These are phyloP conservation scores for Cryptoleucopteryx plumbea DNA, from an alignment of 2,113 vertebrate genomes.

Conservation along the genomic window DNA sequence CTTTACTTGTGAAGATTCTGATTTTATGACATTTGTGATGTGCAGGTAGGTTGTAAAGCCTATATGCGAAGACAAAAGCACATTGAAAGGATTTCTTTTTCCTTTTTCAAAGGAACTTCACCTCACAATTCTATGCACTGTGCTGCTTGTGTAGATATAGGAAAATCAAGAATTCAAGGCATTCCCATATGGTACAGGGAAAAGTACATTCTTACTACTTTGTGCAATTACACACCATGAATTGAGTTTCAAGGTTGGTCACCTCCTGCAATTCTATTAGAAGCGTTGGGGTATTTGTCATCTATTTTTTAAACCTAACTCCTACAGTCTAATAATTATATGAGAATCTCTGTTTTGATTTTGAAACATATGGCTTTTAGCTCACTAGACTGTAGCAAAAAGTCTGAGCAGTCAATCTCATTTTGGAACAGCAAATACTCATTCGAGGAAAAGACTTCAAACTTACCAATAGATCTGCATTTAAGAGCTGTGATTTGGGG, in stretches of 20 bases:
- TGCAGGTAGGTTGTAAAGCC: neutral
- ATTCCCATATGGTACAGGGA: neutral
- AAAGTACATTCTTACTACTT: neutral
- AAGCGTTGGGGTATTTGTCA: neutral
- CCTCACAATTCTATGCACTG: neutral
- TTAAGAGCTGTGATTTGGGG: accelerated
- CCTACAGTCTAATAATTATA: neutral
- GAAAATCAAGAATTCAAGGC: constrained; percentile 22
- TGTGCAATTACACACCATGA: constrained; percentile 31
- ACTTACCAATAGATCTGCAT: neutral
- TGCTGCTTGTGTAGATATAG: neutral
- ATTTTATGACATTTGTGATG: constrained; percentile 5
- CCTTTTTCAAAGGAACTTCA: neutral
- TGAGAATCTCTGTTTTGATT: neutral
- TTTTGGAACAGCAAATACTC: neutral
- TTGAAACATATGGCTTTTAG: neutral
- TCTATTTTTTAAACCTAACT: neutral
- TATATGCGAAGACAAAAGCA: neutral
- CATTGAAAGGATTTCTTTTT: neutral
- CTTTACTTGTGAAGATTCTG: neutral
- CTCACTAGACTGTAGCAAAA: neutral
- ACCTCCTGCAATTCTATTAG: constrained; percentile 13
- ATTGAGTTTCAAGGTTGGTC: constrained; percentile 45
- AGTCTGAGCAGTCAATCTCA: neutral
- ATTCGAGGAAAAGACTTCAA: neutral